Evolutionary conservation across 2,113 vertebrate species (phyloP), one percentile per base, ranked within the genome.

Genomic region (Prunella himalayana): DNA sequence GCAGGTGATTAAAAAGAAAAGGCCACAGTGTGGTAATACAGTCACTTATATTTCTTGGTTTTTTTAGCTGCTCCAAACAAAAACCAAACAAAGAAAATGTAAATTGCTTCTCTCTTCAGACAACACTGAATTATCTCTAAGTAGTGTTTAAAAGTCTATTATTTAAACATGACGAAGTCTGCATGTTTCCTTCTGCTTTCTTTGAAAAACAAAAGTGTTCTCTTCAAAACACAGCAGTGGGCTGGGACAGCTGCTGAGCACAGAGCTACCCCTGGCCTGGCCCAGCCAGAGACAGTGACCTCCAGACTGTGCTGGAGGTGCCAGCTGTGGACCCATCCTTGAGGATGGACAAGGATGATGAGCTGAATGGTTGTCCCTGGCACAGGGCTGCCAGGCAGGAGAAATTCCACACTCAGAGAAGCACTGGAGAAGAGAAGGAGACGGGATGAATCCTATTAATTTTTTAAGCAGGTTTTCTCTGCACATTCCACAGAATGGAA

Each of bases 31-130:
- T 35, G 23, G 35, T 63, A 66, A 81, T 45, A 39, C 2, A 69
- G 23, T 39, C 33, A 68, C 47, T 92, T 65, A 16, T 6, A 50
- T 72, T 77, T 79, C 39, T 64, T 71, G 8, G 2, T 1, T 47
- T 64, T 68, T 61, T 66, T 33, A 2, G n/a, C 39, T 60, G 13
- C 27, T 81, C 24, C 24, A 28, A 81, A 50, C 51, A 66, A 93
- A 41, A 18, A 59, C 14, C 10, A 71, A 56, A 66, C 33, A 66
- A 57, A 81, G 35, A 25, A 78, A 81, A 93, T 47, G 15, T 35
- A 84, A 92, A 91, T 75, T 82, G 27, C 17, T 73, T 51, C 35
- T 94, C 30, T 84, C 30, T 88, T 81, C 88, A 86, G 47, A 86
- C 33, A 78, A 27, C 20, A 45, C 24, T 65, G 79, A 63, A 93